A percentile compares a stretch with the other conserved stretches of the same genome.
Evolutionary conservation across 2,888 invertebrate genomes (phyloP).

Genomic region (Cryptops parisi): DNA sequence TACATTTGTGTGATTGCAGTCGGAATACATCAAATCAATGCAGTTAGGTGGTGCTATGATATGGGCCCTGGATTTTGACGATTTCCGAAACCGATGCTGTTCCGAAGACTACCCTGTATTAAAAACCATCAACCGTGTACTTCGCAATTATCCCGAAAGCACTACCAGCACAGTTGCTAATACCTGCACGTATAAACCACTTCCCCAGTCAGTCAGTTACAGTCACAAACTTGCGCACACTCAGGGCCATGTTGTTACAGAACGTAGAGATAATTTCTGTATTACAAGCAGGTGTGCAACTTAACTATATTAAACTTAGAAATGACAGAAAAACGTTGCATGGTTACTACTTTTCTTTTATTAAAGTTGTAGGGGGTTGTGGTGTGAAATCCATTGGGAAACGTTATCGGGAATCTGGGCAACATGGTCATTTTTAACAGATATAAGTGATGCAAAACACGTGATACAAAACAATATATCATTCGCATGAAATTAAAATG

Average conservation of each 20-base stretch:
- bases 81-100: constrained; percentile 68
- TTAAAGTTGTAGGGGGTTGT: too few relatives aligned
- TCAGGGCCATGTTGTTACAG: constrained; percentile 5
- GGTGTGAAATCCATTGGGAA: too few relatives aligned
- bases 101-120: constrained; percentile 60
- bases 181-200: constrained; percentile 7
- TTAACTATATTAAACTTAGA: too few relatives aligned
- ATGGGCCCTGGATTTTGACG: constrained; percentile 65
- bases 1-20: constrained; percentile 28
- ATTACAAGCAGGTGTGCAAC: constrained; percentile 17
- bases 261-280: constrained; percentile 9
- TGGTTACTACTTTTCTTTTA: too few relatives aligned
- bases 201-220: background rate
- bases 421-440: too few relatives aligned
- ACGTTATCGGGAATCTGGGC: too few relatives aligned
- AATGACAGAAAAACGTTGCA: too few relatives aligned
- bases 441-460: too few relatives aligned
- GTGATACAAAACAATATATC: too few relatives aligned
- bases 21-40: constrained; percentile 42
- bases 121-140: constrained; percentile 56
- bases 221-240: background rate
- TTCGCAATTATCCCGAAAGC: constrained; percentile 30
- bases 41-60: constrained; percentile 57
- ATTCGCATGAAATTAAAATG: too few relatives aligned
- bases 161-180: constrained; percentile 1